phyloP scores from a whole-genome alignment of 2,113 vertebrate species.

The Colossoma macropomum region DNA sequence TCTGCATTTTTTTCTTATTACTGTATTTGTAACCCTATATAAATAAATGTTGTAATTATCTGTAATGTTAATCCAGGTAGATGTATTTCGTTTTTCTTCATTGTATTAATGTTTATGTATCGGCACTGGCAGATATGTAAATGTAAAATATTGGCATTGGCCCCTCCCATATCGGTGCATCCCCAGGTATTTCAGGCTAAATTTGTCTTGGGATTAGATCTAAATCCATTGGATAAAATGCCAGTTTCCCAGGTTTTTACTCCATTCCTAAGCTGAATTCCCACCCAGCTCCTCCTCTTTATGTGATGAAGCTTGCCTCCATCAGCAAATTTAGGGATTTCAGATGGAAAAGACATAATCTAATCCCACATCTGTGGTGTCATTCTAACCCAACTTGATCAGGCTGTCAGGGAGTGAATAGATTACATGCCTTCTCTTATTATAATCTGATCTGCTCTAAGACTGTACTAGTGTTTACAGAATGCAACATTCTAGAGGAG shows the following conservation, averaged over 20 bases:
- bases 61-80: too few species aligned
- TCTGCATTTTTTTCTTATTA: too few species aligned
- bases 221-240: too few species aligned
- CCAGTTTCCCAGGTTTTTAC: not conserved
- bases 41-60: too few species aligned
- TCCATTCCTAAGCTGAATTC: constrained; percentile 39
- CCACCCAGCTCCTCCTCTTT: constrained; percentile 51
- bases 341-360: constrained; percentile 55
- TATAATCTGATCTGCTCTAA: constrained; percentile 64
- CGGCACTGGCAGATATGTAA: too few species aligned
- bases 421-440: constrained; percentile 71
- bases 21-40: too few species aligned
- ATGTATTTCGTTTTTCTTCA: too few species aligned
- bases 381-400: constrained; percentile 64
- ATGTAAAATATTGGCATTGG: too few species aligned
- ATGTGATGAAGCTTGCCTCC: constrained; percentile 53
- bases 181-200: too few species aligned
- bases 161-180: too few species aligned
- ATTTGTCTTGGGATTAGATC: too few species aligned
- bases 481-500: constrained; percentile 36
- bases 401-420: constrained; percentile 64
- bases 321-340: constrained; percentile 62
- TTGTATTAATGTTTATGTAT: too few species aligned
- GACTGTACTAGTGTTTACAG: constrained; percentile 54
- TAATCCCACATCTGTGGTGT: constrained; percentile 70